Evolutionary conservation across 2,797 vertebrate genomes (phyloP), one percentile per base, ranked within the genome.

Genomic region (Saxicola maurus): DNA sequence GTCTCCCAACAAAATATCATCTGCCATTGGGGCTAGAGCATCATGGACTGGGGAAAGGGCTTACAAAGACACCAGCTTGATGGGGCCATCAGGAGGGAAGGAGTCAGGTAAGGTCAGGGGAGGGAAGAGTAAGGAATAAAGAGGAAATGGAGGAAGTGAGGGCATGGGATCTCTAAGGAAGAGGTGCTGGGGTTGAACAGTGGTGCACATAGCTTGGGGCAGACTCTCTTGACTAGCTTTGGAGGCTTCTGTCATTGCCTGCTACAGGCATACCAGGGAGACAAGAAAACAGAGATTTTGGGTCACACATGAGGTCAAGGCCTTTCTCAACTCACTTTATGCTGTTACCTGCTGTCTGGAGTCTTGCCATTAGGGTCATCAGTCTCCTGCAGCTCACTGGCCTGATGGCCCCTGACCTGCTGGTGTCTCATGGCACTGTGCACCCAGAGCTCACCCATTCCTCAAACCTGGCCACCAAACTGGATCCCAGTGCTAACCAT

Each of bases 1-100:
- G 6, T 17, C 25, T 48, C 28, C 21, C 43, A 46, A 13, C 3
- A 74, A 66, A 69, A 86, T 24, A 10, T 14, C 20, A 16, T 9
- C 21, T 73, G n/a, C 19, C 2, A 1, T 0, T 27, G n/a, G 13
- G 49, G 5, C 31, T 53, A 13, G 13, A 80, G 25, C 45, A 28
- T 17, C 2, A 1, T 10, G 48, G 40, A 4, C 13, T 7, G 1
- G n/a, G 6, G 19, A 52, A 64, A 71, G 11, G 17, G 12, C 13
- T 43, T 71, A 13, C 15, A 7, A 57, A 84, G 46, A 45, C 7
- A 27, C 14, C 33, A 19, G 11, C 21, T 30, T 23, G 15, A 18
- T 46, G n/a, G 71, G 33, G 13, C 21, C 19, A 37, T 60, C 37
- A 3, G 6, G 25, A 71, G 11, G 7, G 28, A 7, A 18, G 15